Evolutionary conservation across 2,888 invertebrate species (phyloP), one percentile per base, ranked within the genome.

Genomic region (Scaptomyza tumidula): DNA sequence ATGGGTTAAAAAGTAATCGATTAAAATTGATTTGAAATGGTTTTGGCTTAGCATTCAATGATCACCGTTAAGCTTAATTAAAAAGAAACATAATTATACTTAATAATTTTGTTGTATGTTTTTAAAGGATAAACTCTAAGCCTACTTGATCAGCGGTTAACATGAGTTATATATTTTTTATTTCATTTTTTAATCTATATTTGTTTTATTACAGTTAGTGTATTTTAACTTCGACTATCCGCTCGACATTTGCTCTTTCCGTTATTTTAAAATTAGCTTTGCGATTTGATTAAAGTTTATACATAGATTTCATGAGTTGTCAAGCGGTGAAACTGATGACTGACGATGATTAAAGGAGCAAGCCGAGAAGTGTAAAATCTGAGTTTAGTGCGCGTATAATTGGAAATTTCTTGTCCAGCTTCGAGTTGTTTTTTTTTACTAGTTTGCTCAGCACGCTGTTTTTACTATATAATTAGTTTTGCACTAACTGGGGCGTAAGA

Each of bases 401-500:
- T 75, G 78, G 73, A 78, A 41, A 77, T 61, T 64, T 60, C 73
- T 58, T 64, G 63, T 61, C 74, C 78, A 73, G 78, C 68, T 55
- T 62, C 62, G 44, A 71, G 35, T 61, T 29, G 0, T 37, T 37
- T 37, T 39, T 39, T 39, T 7, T 39, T 39, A 14, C 14, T 41
- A 48, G 46, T 48, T 45, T 37, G 48, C 43, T 52, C 39, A 52
- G 52, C 27, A 31, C 56, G 45, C 46, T 59, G 61, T 55, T 68
- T 58, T 61, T 67, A 67, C 63, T 65, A 71, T 77, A 83, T 84
- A 84, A 84, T 84, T 84, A 84, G 86, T 84, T 84, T 84, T 72
- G 72, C 86, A 84, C 86, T 86, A 88, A 84, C 84, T 86, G 88
- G 78, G 65, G 84, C 86, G 88, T 80, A 81, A 82, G 85, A 52